phyloP scores from a whole-genome alignment of 2,888 invertebrate species.

The Drosophila vallismaia region DNA sequence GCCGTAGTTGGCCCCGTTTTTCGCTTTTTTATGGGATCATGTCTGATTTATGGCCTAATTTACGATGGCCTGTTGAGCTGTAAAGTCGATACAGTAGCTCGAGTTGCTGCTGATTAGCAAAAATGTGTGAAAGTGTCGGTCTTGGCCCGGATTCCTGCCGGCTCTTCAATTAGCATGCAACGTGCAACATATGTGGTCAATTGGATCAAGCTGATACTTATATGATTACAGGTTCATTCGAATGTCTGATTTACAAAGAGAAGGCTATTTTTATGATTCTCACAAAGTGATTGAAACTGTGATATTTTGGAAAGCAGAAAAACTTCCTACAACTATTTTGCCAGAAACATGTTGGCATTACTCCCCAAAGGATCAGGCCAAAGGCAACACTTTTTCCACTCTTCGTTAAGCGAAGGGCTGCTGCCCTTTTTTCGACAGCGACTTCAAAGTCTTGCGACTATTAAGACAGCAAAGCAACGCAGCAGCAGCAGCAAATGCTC shows the following conservation, averaged over 20 bases:
- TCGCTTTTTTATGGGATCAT: conserved; percentile 61
- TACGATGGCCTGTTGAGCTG: conserved; percentile 53
- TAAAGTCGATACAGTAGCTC: conserved; percentile 62
- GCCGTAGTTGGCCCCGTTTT: conserved; percentile 24
- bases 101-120: conserved; percentile 65
- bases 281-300: not conserved
- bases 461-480: conserved; percentile 52
- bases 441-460: conserved; percentile 41
- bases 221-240: conserved; percentile 7
- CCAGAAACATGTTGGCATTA: conserved; percentile 17
- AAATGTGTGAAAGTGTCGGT: conserved; percentile 71
- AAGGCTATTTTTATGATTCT: not conserved
- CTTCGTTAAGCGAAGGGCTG: conserved; percentile 1
- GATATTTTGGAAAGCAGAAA: not conserved
- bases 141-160: conserved; percentile 17
- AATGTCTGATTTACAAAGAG: not conserved
- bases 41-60: conserved; percentile 72
- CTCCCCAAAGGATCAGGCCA: conserved; percentile 48
- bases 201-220: conserved; percentile 7
- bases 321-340: too few species aligned
- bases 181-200: conserved; percentile 26
- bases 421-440: conserved; percentile 40
- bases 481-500: conserved; percentile 47
- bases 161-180: conserved; percentile 40
- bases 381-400: not conserved